These are phyloP conservation scores for Maccullochella peelii DNA, from an alignment of 2,113 vertebrate genomes.

Conservation along the genomic window DNA sequence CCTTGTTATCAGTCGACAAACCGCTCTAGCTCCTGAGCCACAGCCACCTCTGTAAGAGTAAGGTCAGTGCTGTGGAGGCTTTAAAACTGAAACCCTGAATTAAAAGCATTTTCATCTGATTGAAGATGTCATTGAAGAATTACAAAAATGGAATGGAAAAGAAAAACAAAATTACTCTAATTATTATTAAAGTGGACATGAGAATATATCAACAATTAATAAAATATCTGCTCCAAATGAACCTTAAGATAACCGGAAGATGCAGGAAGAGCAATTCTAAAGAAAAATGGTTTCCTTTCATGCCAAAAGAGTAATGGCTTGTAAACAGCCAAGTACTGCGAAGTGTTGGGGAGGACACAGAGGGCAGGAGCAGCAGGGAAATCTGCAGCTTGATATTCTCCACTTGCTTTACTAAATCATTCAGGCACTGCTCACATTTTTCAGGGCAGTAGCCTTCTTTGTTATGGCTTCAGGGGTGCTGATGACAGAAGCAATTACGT, in stretches of 20 bases:
- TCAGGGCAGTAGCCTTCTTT: slow-evolving; percentile 47
- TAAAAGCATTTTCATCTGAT: not conserved
- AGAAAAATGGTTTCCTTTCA: slow-evolving; percentile 18
- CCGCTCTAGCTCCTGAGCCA: too few species aligned
- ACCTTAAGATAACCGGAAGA: not conserved
- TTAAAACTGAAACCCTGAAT: not conserved
- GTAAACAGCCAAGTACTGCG: slow-evolving; percentile 37
- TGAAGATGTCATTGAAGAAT: not conserved
- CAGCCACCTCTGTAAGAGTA: too few species aligned
- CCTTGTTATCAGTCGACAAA: too few species aligned
- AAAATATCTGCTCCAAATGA: not conserved
- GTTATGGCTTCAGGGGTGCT: slow-evolving; percentile 59
- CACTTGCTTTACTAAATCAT: slow-evolving; percentile 66
- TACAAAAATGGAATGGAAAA: not conserved
- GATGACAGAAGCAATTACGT: slow-evolving; percentile 70
- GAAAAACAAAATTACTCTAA: not conserved
- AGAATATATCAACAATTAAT: too few species aligned
- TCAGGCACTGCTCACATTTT: slow-evolving; percentile 56
- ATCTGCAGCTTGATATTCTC: slow-evolving; percentile 51
- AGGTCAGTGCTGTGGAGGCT: too few species aligned
- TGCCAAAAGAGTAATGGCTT: slow-evolving; percentile 46
- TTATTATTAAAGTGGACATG: too few species aligned
- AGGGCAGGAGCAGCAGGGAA: slow-evolving; percentile 51
- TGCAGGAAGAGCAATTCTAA: not conserved
- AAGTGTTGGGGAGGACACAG: slow-evolving; percentile 46